Conservation (phyloP, 1,140 invertebrate species). For the Maniola jurtina region DNA sequence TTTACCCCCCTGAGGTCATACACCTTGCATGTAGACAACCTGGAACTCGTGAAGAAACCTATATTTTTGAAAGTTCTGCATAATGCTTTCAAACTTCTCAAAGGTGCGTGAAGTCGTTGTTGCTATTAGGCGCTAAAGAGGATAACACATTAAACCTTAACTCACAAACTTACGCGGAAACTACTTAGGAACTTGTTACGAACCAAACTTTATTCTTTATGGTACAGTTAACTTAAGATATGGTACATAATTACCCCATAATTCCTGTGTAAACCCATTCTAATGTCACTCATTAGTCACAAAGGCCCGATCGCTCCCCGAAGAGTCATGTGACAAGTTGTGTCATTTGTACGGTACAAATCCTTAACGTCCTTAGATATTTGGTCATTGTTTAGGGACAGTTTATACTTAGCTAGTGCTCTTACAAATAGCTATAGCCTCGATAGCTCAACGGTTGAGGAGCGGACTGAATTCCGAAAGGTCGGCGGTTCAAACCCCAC, state of each 20-base stretch:
- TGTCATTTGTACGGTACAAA: constrained; percentile 15
- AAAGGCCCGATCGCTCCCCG: constrained; percentile 3
- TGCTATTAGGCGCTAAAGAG: not conserved
- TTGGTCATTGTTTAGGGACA: constrained; percentile 6
- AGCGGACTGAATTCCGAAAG: too few relatives aligned
- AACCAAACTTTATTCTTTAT: constrained; percentile 12
- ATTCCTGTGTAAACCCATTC: constrained; percentile 15
- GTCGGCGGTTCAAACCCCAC: too few relatives aligned
- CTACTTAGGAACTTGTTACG: not conserved
- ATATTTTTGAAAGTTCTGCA: too few relatives aligned
- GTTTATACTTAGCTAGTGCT: not conserved
- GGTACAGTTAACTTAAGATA: constrained; percentile 15
- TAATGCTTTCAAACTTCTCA: too few relatives aligned
- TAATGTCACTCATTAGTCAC: constrained; percentile 14
- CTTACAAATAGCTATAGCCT: too few relatives aligned
- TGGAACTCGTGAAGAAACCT: too few relatives aligned
- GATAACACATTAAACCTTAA: not conserved
- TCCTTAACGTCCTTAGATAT: constrained; percentile 18
- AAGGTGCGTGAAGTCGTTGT: too few relatives aligned
- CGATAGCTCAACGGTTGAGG: too few relatives aligned
- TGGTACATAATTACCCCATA: constrained; percentile 9
- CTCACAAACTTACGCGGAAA: not conserved
- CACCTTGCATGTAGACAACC: too few relatives aligned
- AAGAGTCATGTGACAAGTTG: constrained; percentile 20
- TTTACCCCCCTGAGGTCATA: too few relatives aligned